Percentiles rank a stretch among this genome's conserved stretches.
These are phyloP conservation scores for Ranitomeya imitator DNA, from an alignment of 2,113 vertebrate genomes.

Conservation along the genomic window DNA sequence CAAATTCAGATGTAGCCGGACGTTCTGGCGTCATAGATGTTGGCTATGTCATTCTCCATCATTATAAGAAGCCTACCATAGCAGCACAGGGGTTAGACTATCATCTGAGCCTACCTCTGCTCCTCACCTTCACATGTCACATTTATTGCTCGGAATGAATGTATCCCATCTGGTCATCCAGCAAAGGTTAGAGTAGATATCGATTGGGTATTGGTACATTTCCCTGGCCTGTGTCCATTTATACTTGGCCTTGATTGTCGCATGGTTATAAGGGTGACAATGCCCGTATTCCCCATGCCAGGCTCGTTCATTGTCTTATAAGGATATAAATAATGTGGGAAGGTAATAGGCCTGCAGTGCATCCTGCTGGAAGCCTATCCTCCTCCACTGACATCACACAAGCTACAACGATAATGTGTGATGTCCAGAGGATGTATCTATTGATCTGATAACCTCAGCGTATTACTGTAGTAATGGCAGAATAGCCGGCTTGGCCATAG, in stretches of 20 bases:
- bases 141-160: neutral
- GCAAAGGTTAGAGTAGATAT: neutral
- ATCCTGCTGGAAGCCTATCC: neutral
- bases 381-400: conserved; percentile 28
- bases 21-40: no score
- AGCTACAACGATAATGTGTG: neutral
- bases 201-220: neutral
- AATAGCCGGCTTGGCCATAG: neutral
- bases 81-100: neutral
- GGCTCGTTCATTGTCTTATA: neutral
- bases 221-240: no score
- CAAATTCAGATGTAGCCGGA: neutral
- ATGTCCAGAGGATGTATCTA: neutral
- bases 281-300: neutral
- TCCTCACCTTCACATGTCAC: neutral
- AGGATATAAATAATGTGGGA: conserved; percentile 38
- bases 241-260: neutral
- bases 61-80: neutral
- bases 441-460: neutral
- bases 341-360: conserved; percentile 14
- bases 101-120: neutral
- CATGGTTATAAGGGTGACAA: neutral
- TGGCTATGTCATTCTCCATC: neutral
- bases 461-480: neutral
- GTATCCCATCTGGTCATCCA: neutral